Evolutionary conservation across 2,113 vertebrate species (phyloP).

Genomic region (Rafetus swinhoei): DNA sequence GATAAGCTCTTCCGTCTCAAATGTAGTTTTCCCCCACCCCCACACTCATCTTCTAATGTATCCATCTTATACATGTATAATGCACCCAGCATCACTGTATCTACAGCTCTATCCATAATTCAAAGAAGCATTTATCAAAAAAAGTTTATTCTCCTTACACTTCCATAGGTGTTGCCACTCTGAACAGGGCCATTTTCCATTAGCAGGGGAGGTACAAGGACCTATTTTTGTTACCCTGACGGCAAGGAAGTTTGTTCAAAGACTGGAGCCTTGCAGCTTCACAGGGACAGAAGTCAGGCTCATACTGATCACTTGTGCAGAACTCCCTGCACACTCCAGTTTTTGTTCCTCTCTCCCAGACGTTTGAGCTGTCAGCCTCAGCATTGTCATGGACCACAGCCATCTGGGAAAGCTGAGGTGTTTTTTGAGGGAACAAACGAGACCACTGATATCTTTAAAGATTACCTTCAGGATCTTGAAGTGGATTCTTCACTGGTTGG

Average conservation of each 20-base stretch:
- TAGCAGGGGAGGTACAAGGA: not conserved
- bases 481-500: not conserved
- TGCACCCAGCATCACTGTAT: not conserved
- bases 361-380: not conserved
- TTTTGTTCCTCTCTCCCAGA: not conserved
- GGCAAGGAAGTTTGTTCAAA: not conserved
- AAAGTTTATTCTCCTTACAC: constrained; percentile 1
- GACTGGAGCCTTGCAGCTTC: not conserved
- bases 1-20: constrained; percentile 20
- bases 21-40: accelerated
- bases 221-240: not conserved
- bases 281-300: not conserved
- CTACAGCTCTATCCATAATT: constrained; percentile 50
- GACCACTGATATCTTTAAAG: not conserved
- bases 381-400: not conserved
- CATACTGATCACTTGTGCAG: not conserved
- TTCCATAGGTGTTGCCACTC: not conserved
- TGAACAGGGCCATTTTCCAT: not conserved
- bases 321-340: not conserved
- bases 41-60: constrained; percentile 38
- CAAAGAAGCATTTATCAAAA: constrained; percentile 27
- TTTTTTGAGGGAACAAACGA: not conserved
- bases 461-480: not conserved
- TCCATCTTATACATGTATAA: constrained; percentile 57
- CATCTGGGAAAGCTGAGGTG: accelerated